phyloP scores from a whole-genome alignment of 1,140 invertebrate genomes.

The Aphidius gifuensis region DNA sequence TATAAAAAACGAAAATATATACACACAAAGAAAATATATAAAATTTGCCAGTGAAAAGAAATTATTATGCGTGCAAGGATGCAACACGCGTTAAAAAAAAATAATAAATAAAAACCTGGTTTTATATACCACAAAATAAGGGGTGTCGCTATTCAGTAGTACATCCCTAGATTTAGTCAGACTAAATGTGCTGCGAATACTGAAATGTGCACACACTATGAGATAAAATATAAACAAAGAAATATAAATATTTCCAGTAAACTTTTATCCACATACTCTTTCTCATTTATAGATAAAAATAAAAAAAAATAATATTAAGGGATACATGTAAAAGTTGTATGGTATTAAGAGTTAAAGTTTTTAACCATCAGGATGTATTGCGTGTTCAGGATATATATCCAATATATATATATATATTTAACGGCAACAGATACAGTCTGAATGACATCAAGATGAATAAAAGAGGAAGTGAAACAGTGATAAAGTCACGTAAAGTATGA shows the following conservation, averaged over 20 bases:
- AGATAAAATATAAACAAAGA: slow-evolving; percentile 20
- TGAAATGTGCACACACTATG: background rate
- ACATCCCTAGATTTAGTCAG: slow-evolving; percentile 14
- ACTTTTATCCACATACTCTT: background rate
- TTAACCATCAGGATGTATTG: no score
- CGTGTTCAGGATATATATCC: background rate
- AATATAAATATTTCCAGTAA: background rate
- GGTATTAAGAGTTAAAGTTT: no score
- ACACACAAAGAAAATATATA: background rate
- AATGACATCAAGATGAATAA: no score
- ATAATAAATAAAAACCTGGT: no score
- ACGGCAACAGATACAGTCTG: no score
- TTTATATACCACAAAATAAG: no score
- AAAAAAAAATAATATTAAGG: no score
- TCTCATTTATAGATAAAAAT: no score
- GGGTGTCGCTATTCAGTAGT: slow-evolving; percentile 10
- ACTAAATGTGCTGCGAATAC: slow-evolving; percentile 13
- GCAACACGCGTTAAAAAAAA: slow-evolving; percentile 5
- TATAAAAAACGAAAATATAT: background rate
- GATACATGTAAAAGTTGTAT: no score
- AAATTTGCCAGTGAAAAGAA: slow-evolving; percentile 5
- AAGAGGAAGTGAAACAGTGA: no score
- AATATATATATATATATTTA: no score
- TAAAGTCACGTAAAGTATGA: no score
- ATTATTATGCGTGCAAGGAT: slow-evolving; percentile 21